These are phyloP conservation scores for Rutilus rutilus DNA, from an alignment of 2,113 vertebrate genomes.

Conservation along the genomic window DNA sequence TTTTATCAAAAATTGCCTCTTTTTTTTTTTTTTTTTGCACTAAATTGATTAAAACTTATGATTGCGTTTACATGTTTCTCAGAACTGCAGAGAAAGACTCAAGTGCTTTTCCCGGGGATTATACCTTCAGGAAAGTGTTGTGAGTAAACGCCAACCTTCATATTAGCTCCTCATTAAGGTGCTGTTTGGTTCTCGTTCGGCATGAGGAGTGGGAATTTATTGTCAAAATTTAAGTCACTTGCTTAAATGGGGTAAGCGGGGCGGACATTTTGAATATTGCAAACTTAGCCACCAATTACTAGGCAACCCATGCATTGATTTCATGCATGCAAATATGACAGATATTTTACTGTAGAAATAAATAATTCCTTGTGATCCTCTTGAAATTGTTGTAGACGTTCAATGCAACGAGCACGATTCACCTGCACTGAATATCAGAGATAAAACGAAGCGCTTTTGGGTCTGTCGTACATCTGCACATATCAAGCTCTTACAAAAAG, in stretches of 20 bases:
- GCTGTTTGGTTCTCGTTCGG: not conserved
- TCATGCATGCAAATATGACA: not conserved
- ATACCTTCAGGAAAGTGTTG: not conserved
- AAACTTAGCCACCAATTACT: not conserved
- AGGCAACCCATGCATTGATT: not conserved
- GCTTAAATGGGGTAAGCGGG: not conserved
- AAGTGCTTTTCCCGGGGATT: not conserved
- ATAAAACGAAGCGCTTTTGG: not conserved
- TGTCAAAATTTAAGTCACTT: not conserved
- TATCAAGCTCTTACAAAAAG: not conserved
- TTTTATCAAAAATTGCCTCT: too few relatives aligned
- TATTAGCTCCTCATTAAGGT: not conserved
- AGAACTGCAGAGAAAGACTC: not conserved
- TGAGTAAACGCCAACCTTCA: too few relatives aligned
- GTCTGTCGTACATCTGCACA: not conserved
- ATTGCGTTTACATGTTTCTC: not conserved
- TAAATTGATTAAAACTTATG: not conserved
- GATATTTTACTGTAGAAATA: not conserved
- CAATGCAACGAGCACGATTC: not conserved
- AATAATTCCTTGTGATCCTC: not conserved
- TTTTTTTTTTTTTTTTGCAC: not conserved
- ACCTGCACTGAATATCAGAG: not conserved
- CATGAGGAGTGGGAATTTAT: not conserved
- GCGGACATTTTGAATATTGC: not conserved
- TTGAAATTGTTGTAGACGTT: not conserved